Conservation (phyloP, 2,797 vertebrate species). For the Siniperca scherzeri region DNA sequence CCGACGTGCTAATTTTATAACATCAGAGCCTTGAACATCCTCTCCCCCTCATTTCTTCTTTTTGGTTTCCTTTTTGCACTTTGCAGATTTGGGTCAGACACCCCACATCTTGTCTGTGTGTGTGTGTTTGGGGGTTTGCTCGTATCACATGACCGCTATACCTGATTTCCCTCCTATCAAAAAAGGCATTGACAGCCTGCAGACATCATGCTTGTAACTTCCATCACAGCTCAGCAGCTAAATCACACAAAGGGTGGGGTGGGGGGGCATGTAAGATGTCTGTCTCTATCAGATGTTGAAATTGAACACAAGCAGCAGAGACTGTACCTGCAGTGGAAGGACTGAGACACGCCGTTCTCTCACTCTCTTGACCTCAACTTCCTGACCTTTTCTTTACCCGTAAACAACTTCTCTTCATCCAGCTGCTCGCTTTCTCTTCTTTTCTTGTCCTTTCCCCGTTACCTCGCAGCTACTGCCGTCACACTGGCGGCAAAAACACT, state of each 20-base stretch:
- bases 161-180: constrained; percentile 49
- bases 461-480: constrained; percentile 8
- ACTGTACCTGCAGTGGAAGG: constrained; percentile 70
- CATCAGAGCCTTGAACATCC: constrained; percentile 65
- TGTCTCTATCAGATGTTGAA: constrained; percentile 41
- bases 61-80: constrained; percentile 60
- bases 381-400: constrained; percentile 16
- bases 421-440: constrained; percentile 6
- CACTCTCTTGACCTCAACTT: constrained; percentile 34
- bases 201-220: constrained; percentile 53
- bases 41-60: constrained; percentile 21
- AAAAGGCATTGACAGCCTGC: constrained; percentile 31
- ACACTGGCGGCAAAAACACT: constrained; percentile 14
- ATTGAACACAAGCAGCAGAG: constrained; percentile 56
- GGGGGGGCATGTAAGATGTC: constrained; percentile 8
- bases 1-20: constrained; percentile 75
- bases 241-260: constrained; percentile 11
- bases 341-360: constrained; percentile 68
- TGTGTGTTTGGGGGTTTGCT: not conserved
- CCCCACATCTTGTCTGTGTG: constrained; percentile 41
- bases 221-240: constrained; percentile 50
- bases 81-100: constrained; percentile 83
- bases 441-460: not conserved
- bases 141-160: constrained; percentile 55
- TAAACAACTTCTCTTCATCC: not conserved